A percentile compares a stretch with the other conserved stretches of the same genome.
Evolutionary conservation across 2,797 vertebrate species (phyloP).

Genomic region (Cetoscarus ocellatus): DNA sequence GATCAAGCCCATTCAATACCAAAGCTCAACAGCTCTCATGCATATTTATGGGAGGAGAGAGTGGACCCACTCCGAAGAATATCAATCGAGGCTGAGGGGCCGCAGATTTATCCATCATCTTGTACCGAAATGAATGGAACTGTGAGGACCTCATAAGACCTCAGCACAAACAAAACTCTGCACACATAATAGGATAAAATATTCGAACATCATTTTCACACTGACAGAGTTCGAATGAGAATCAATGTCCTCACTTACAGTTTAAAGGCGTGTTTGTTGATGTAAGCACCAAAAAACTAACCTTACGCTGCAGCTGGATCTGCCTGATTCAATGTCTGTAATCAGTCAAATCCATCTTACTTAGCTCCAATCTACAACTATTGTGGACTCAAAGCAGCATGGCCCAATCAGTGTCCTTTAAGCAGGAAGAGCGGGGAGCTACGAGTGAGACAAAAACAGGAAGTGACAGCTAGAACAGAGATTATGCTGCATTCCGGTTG

Average conservation of each 20-base stretch:
- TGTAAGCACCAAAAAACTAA: neutral
- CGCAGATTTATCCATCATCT: constrained; percentile 41
- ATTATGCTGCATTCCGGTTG: too few relatives aligned
- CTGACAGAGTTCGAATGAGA: neutral
- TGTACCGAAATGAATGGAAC: constrained; percentile 47
- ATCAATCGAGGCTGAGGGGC: constrained; percentile 58
- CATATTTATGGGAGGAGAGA: constrained; percentile 72
- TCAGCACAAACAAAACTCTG: constrained; percentile 9
- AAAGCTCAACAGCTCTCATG: constrained; percentile 67
- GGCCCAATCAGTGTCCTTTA: too few relatives aligned
- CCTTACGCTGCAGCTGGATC: too few relatives aligned
- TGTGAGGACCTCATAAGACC: constrained; percentile 26
- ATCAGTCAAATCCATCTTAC: too few relatives aligned
- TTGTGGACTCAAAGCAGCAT: too few relatives aligned
- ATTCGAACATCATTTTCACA: neutral
- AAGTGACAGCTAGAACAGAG: too few relatives aligned
- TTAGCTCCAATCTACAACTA: too few relatives aligned
- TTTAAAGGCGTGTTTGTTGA: neutral
- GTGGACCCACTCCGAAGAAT: constrained; percentile 64
- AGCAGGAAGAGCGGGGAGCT: too few relatives aligned
- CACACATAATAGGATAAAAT: constrained; percentile 7
- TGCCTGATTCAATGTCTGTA: too few relatives aligned
- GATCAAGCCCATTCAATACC: constrained; percentile 54
- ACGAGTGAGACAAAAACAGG: too few relatives aligned
- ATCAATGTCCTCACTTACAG: neutral